A percentile compares a stretch with the other conserved stretches of the same genome.
Evolutionary conservation across 2,797 vertebrate species (phyloP).

Genomic region (Chromis chromis): DNA sequence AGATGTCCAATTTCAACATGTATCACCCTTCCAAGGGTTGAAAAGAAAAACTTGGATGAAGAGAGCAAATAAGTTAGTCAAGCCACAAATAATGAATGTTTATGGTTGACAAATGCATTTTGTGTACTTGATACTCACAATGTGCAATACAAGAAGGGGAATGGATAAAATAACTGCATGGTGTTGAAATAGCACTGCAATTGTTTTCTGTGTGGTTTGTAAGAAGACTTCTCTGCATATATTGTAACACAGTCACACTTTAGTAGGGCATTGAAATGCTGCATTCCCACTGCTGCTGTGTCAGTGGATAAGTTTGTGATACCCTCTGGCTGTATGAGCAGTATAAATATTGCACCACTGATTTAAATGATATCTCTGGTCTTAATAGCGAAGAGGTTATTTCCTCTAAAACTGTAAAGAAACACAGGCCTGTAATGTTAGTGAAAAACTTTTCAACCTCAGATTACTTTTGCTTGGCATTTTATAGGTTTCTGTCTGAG

Average conservation of each 20-base stretch:
- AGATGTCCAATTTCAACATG: conserved; percentile 44
- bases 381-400: neutral
- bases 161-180: neutral
- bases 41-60: conserved; percentile 39
- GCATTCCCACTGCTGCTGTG: conserved; percentile 50
- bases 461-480: conserved; percentile 3
- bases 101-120: conserved; percentile 1
- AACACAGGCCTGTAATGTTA: conserved; percentile 19
- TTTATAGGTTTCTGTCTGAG: conserved; percentile 28
- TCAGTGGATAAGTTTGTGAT: conserved; percentile 44
- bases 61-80: conserved; percentile 6
- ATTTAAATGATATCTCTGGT: conserved; percentile 29
- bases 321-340: conserved; percentile 33
- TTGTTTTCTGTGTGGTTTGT: conserved; percentile 9
- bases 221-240: conserved; percentile 8
- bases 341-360: conserved; percentile 34
- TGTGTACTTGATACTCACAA: neutral
- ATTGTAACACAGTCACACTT: conserved; percentile 8
- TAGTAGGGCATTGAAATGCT: conserved; percentile 44
- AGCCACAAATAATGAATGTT: conserved; percentile 8
- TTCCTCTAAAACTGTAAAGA: conserved; percentile 25
- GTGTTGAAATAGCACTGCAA: neutral
- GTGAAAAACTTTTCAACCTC: conserved; percentile 24
- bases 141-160: neutral
- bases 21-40: conserved; percentile 20